Percentiles rank a stretch among this genome's conserved stretches.
phyloP scores from a whole-genome alignment of 2,888 invertebrate species.

The Unio delphinus region DNA sequence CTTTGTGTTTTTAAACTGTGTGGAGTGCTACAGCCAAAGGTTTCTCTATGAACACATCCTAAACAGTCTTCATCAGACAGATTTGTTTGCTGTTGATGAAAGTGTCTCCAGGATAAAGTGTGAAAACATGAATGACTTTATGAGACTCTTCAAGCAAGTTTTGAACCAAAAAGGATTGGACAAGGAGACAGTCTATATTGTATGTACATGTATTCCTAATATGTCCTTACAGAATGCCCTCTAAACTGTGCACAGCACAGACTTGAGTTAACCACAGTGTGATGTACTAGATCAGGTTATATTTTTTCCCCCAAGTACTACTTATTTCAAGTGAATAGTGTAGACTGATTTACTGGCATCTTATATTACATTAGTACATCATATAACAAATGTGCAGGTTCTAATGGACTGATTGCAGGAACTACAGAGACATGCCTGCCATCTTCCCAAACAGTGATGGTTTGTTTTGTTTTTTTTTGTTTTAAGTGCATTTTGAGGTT shows the following conservation, averaged over 20 bases:
- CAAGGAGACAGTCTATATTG: constrained; percentile 62
- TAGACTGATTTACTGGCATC: too few relatives aligned
- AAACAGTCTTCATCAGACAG: constrained; percentile 71
- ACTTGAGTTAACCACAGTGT: not conserved
- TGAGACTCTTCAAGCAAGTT: constrained; percentile 50
- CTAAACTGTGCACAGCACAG: not conserved
- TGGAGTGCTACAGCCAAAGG: constrained; percentile 85
- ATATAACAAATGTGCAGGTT: too few relatives aligned
- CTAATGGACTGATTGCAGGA: too few relatives aligned
- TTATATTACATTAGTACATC: too few relatives aligned
- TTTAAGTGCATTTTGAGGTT: too few relatives aligned
- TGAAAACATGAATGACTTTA: constrained; percentile 70
- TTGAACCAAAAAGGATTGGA: constrained; percentile 36
- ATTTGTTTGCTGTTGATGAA: constrained; percentile 19
- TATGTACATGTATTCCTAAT: constrained; percentile 36
- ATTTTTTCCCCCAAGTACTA: too few relatives aligned
- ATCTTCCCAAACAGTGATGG: too few relatives aligned
- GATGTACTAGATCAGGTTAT: too few relatives aligned
- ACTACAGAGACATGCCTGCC: too few relatives aligned
- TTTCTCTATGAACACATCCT: constrained; percentile 85
- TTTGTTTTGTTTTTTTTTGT: too few relatives aligned
- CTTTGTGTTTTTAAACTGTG: constrained; percentile 81
- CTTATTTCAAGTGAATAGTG: too few relatives aligned
- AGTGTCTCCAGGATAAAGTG: constrained; percentile 48
- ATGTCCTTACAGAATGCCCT: not conserved